These are phyloP conservation scores for Halocaridina rubra DNA, from an alignment of 2,888 invertebrate genomes.

Conservation along the genomic window DNA sequence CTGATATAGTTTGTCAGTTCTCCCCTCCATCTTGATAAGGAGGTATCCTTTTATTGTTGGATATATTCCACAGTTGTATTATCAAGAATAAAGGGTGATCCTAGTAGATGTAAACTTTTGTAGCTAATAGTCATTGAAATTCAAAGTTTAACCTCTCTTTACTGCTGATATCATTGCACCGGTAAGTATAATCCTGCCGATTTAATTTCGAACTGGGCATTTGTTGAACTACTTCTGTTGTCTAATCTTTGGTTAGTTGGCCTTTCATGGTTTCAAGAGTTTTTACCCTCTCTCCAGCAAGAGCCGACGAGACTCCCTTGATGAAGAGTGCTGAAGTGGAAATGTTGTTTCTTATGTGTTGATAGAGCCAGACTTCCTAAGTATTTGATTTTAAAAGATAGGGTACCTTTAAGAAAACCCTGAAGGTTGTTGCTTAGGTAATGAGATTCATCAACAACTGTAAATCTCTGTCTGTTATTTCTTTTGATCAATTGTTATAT, in stretches of 20 bases:
- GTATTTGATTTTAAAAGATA: neutral
- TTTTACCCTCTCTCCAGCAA: neutral
- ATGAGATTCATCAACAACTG: neutral
- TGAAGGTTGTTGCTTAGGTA: neutral
- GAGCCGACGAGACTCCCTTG: neutral
- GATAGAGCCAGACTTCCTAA: neutral
- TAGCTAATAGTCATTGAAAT: neutral
- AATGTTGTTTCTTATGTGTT: neutral
- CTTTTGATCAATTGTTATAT: neutral
- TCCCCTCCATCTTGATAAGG: neutral
- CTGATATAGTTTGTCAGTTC: no score
- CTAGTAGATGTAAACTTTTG: constrained; percentile 32
- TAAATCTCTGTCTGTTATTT: neutral
- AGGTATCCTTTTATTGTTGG: constrained; percentile 39
- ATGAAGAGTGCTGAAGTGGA: neutral
- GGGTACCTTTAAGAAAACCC: neutral
- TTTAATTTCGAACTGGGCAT: constrained; percentile 18
- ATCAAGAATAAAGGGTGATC: constrained; percentile 53
- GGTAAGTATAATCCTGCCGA: constrained; percentile 24
- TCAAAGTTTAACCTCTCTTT: neutral
- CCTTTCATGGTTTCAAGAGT: neutral
- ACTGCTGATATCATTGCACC: neutral
- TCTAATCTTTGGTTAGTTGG: neutral
- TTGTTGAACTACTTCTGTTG: neutral
- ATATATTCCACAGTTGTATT: constrained; percentile 52